Evolutionary conservation across 2,888 invertebrate species (phyloP).

Genomic region (Frankliniella intonsa): DNA sequence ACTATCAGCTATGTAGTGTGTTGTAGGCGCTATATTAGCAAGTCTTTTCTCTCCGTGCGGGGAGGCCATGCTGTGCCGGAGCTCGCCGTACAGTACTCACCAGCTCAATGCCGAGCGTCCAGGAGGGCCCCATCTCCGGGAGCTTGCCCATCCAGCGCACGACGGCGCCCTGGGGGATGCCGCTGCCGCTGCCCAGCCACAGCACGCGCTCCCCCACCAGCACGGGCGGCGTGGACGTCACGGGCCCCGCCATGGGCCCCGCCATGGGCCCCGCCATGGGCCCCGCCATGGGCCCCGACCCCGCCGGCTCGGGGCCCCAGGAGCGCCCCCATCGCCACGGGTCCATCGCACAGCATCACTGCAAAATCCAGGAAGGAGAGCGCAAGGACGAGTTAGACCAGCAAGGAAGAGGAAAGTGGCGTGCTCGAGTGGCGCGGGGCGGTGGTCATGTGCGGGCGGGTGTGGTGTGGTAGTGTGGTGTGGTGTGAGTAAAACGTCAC

Average conservation of each 20-base stretch:
- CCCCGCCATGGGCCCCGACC: not conserved
- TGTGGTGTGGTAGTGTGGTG: not conserved
- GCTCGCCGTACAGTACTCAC: constrained; percentile 44
- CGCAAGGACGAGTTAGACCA: not conserved
- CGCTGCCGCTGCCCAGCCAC: constrained; percentile 49
- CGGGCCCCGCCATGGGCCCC: not conserved
- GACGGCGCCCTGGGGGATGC: constrained; percentile 49
- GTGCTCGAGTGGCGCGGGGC: not conserved
- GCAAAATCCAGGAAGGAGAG: not conserved
- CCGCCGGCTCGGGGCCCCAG: not conserved
- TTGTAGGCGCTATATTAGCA: too few relatives aligned
- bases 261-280: not conserved
- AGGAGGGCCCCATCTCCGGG: constrained; percentile 46
- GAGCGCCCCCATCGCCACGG: not conserved
- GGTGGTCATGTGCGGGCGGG: not conserved
- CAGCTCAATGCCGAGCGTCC: constrained; percentile 54
- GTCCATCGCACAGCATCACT: constrained; percentile 11
- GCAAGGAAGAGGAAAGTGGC: not conserved
- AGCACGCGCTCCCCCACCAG: constrained; percentile 49
- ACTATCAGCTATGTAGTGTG: too few relatives aligned
- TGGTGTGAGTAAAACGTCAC: not conserved
- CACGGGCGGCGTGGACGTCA: constrained; percentile 40
- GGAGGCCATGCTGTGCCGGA: too few relatives aligned
- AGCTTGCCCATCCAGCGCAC: constrained; percentile 52
- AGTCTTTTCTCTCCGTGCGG: too few relatives aligned